phyloP scores from a whole-genome alignment of 2,113 vertebrate genomes.

The Cinclus cinclus region DNA sequence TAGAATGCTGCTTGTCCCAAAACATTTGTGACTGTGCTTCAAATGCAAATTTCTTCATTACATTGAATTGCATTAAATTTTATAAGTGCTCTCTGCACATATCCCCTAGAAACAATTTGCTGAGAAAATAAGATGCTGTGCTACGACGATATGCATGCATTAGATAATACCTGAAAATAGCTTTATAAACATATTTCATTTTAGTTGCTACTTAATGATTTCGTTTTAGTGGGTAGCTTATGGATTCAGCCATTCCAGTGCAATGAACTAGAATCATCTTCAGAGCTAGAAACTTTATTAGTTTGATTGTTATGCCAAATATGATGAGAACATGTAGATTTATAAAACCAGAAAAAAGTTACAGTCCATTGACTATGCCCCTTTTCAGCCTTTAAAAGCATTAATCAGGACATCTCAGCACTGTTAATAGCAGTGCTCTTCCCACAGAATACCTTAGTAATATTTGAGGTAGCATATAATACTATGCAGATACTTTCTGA shows the following conservation, averaged over 20 bases:
- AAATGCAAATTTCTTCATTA: slow-evolving; percentile 76
- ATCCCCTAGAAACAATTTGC: slow-evolving; percentile 68
- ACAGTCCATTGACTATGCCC: slow-evolving; percentile 21
- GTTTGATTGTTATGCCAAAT: slow-evolving; percentile 67
- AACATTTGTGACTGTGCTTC: slow-evolving; percentile 65
- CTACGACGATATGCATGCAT: slow-evolving; percentile 41
- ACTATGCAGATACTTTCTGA: neutral
- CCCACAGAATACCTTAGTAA: neutral
- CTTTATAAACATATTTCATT: slow-evolving; percentile 68
- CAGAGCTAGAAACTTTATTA: slow-evolving; percentile 59
- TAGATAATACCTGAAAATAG: slow-evolving; percentile 66
- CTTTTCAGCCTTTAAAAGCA: slow-evolving; percentile 3
- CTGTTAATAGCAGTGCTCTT: neutral
- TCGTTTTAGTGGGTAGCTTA: slow-evolving; percentile 51
- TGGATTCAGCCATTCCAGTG: slow-evolving; percentile 42
- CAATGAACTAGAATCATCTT: slow-evolving; percentile 44
- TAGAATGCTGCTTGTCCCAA: slow-evolving; percentile 62
- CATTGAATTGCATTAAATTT: slow-evolving; percentile 69
- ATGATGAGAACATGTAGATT: slow-evolving; percentile 30
- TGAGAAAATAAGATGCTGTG: slow-evolving; percentile 68
- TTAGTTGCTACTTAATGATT: slow-evolving; percentile 69
- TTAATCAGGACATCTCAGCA: neutral
- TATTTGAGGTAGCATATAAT: neutral
- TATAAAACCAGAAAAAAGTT: slow-evolving; percentile 50
- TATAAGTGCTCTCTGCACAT: slow-evolving; percentile 59